A percentile compares a stretch with the other conserved stretches of the same genome.
phyloP scores from a whole-genome alignment of 1,140 invertebrate genomes.

The Drosophila dunni region DNA sequence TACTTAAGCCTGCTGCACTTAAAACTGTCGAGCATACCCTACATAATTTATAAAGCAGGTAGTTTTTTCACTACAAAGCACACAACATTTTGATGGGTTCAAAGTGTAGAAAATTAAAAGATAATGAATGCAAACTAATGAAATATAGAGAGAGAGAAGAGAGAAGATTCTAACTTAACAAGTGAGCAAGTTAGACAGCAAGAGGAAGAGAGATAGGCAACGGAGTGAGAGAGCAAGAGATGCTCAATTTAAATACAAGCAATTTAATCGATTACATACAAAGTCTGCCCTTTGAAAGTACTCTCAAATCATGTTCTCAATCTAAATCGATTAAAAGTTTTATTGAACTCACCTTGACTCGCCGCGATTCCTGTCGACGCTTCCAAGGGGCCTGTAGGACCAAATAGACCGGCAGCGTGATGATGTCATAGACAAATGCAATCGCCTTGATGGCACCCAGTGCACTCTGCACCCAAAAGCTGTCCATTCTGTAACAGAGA shows the following conservation, averaged over 20 bases:
- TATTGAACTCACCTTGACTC: slow-evolving; percentile 88
- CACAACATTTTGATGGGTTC: background rate
- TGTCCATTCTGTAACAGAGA: slow-evolving; percentile 88
- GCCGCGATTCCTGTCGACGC: slow-evolving; percentile 89
- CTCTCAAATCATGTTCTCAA: background rate
- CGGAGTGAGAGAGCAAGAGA: background rate
- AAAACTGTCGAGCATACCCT: background rate
- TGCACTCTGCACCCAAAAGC: slow-evolving; percentile 90
- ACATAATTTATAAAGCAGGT: background rate
- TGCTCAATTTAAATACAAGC: no score
- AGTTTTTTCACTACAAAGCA: background rate
- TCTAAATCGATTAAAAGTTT: background rate
- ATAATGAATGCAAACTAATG: slow-evolving; percentile 1
- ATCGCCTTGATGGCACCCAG: slow-evolving; percentile 91
- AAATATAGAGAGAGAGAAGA: background rate
- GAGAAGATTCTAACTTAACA: background rate
- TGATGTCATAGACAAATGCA: slow-evolving; percentile 93
- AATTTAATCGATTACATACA: no score
- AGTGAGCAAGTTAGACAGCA: background rate
- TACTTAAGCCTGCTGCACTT: no score
- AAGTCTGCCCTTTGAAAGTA: no score
- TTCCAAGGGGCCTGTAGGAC: slow-evolving; percentile 95
- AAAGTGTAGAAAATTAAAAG: slow-evolving; percentile 5
- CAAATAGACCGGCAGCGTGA: slow-evolving; percentile 95
- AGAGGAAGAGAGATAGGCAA: background rate